phyloP scores from a whole-genome alignment of 2,888 invertebrate species.

The Bhutanitis thaidina region DNA sequence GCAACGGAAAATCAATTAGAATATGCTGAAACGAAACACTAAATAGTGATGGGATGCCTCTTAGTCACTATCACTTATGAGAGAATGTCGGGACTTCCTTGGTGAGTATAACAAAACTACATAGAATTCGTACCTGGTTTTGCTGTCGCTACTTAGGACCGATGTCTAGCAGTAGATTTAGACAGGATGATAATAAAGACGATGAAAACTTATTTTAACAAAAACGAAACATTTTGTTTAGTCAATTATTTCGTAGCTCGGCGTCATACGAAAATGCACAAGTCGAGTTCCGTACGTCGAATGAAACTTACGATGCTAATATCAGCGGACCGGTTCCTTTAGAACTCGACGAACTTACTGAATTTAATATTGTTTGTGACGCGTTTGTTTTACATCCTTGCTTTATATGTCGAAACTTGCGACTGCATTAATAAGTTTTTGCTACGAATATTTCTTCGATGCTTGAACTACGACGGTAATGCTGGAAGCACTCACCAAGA shows the following conservation, averaged over 20 bases:
- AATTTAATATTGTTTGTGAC: slow-evolving; percentile 73
- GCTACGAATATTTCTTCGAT: slow-evolving; percentile 16
- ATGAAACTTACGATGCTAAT: slow-evolving; percentile 59
- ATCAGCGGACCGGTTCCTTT: slow-evolving; percentile 40
- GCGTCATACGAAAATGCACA: slow-evolving; percentile 47
- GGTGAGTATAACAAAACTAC: too few relatives aligned
- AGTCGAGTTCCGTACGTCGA: slow-evolving; percentile 51
- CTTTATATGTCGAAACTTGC: slow-evolving; percentile 45
- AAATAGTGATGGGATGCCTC: too few relatives aligned
- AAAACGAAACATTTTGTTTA: too few relatives aligned
- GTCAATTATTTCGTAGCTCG: slow-evolving; percentile 25
- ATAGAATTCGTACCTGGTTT: too few relatives aligned
- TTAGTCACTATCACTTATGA: too few relatives aligned
- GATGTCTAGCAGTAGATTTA: too few relatives aligned
- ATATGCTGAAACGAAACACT: too few relatives aligned
- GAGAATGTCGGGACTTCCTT: too few relatives aligned
- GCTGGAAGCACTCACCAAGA: background rate
- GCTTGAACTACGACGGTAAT: background rate
- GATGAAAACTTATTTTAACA: background rate
- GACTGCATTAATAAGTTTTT: slow-evolving; percentile 42
- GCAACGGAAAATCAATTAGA: too few relatives aligned
- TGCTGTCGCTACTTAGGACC: too few relatives aligned
- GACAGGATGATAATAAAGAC: too few relatives aligned
- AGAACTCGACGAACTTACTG: slow-evolving; percentile 36
- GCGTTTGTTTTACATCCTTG: slow-evolving; percentile 65